phyloP scores from a whole-genome alignment of 2,797 vertebrate genomes.

The Poecilia gillii region DNA sequence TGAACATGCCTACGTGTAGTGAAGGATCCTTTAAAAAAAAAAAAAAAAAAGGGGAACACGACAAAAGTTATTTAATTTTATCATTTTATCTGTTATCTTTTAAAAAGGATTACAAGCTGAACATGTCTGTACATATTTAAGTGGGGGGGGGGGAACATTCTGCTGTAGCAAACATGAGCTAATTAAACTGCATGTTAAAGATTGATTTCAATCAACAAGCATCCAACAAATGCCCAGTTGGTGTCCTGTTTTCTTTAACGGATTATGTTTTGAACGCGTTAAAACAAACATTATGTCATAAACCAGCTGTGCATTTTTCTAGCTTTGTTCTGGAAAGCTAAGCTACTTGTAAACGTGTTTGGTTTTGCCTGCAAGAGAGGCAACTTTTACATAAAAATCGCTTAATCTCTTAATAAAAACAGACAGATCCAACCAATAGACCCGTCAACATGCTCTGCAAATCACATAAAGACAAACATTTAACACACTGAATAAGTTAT shows the following conservation, averaged over 20 bases:
- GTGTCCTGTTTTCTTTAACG: neutral
- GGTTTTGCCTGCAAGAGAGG: neutral
- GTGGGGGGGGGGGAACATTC: neutral
- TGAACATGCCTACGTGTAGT: neutral
- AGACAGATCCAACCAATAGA: neutral
- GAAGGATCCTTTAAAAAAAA: neutral
- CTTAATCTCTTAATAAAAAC: neutral
- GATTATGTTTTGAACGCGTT: neutral
- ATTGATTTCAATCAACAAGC: neutral
- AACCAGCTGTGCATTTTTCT: neutral
- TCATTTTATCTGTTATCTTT: neutral
- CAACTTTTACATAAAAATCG: neutral
- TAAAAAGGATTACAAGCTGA: neutral
- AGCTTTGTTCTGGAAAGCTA: neutral
- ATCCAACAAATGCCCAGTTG: neutral
- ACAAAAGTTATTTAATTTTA: neutral
- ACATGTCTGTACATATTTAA: neutral
- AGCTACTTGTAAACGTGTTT: neutral
- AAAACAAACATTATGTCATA: neutral
- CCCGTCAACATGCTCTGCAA: constrained; percentile 4
- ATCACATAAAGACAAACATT: constrained; percentile 42
- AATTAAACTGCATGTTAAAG: neutral
- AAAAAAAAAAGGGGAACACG: neutral
- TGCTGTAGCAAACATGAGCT: neutral
- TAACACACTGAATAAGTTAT: constrained; percentile 40